A percentile compares a stretch with the other conserved stretches of the same genome.
phyloP scores from a whole-genome alignment of 2,113 vertebrate genomes.

The Myrmophylax atrothorax region DNA sequence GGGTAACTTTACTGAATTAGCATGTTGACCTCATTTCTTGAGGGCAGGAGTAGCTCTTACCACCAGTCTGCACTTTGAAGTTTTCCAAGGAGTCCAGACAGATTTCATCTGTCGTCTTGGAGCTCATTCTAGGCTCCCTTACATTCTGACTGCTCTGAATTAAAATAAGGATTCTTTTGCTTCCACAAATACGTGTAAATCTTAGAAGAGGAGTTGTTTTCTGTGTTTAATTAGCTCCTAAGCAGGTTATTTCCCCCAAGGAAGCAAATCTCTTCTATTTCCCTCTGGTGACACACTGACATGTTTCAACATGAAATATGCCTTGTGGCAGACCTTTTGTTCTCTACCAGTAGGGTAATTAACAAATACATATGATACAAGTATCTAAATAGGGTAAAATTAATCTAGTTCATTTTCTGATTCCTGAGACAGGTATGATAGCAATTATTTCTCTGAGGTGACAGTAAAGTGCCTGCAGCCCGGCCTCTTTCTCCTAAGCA shows the following conservation, averaged over 20 bases:
- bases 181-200: neutral
- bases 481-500: neutral
- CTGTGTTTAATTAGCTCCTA: neutral
- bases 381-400: neutral
- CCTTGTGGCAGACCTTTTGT: neutral
- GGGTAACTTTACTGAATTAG: neutral
- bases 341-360: neutral
- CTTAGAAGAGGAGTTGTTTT: neutral
- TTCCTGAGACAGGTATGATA: neutral
- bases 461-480: neutral
- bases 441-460: neutral
- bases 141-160: neutral
- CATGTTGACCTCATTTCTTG: neutral
- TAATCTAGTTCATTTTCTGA: neutral
- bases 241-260: neutral
- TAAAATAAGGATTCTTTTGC: neutral
- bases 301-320: neutral
- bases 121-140: neutral
- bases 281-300: neutral
- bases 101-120: neutral
- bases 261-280: neutral
- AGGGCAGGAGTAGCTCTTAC: neutral
- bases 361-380: neutral
- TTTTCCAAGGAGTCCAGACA: neutral
- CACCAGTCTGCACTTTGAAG: neutral